Conservation (phyloP, 2,113 vertebrate species). For the Stercorarius parasiticus region DNA sequence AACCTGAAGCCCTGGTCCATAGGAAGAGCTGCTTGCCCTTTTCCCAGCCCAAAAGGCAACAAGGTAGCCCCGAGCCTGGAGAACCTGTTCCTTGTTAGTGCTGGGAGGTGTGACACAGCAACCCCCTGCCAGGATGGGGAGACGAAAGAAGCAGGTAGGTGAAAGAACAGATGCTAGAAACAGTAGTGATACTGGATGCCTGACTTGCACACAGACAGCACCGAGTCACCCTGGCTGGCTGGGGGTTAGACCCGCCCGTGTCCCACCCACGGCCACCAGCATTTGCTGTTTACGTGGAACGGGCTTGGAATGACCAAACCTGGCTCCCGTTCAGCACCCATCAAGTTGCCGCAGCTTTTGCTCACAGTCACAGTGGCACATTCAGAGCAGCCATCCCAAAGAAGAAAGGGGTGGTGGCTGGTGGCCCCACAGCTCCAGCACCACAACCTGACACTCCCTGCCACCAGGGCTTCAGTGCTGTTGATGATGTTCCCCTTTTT, state of each 20-base stretch:
- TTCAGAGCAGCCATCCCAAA: neutral
- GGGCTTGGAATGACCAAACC: neutral
- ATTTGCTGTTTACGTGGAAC: accelerated
- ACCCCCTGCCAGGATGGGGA: accelerated
- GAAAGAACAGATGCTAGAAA: accelerated
- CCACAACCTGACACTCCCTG: neutral
- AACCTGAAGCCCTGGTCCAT: neutral
- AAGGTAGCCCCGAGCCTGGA: neutral
- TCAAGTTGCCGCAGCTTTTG: neutral
- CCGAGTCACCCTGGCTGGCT: accelerated
- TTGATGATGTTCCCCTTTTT: accelerated
- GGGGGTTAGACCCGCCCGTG: neutral
- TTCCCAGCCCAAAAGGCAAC: neutral
- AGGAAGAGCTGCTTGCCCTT: neutral
- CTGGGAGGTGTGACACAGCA: neutral
- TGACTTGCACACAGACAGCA: neutral
- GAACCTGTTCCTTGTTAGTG: neutral
- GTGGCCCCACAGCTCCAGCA: neutral
- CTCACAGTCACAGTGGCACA: accelerated
- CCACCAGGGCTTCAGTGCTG: neutral
- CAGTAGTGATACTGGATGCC: neutral
- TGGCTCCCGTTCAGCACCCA: neutral
- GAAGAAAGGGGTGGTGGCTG: neutral
- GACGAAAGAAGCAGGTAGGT: neutral
- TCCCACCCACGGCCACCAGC: neutral